Evolutionary conservation across 2,113 vertebrate genomes (phyloP), one percentile per base, ranked within the genome.

Genomic region (Dryoscopus gambensis): DNA sequence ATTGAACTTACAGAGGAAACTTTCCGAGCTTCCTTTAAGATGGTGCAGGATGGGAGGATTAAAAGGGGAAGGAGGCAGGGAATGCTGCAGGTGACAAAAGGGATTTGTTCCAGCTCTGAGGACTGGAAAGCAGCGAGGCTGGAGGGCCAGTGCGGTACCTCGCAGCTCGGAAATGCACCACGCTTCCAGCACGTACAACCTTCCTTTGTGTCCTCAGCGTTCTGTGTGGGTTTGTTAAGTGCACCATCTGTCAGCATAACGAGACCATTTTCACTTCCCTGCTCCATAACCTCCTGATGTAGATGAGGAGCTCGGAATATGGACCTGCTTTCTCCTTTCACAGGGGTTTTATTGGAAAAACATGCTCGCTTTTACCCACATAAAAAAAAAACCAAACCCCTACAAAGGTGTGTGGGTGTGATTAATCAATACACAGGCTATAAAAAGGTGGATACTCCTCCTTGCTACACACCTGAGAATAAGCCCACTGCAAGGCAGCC

Each of bases 201-300:
- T 84, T 93, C 77, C 68, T 71, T 7, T 46, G 77, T 87, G 60
- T 87, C 77, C 64, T 74, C 57, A 2, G 27, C 10, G 40, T 73
- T 35, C 87, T 65, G 62, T 37, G 63, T 83, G 76, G 85, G 68
- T 90, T 92, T 90, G 87, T 33, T 74, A 75, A 84, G 68, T 40
- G 79, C 44, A 81, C 83, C 86, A 75, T 95, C 93, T 95, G 86
- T 89, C 39, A 81, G 83, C 42, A 63, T 91, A 89, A 92, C 37
- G 35, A 84, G 86, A 63, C 64, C 30, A 19, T 90, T 95, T 96
- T 88, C 39, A n/a, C 73, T 85, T 86, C 68, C 33, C 68, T 88
- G 50, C 67, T 96, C 63, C 33, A 59, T 88, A 93, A 81, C 40
- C 25, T 88, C 42, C 68, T 50, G 55, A 23, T 84, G 42, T 4